These are phyloP conservation scores for Heliocidaris erythrogramma DNA, from an alignment of 35 echinoderm and acorn worm species.

Conservation along the genomic window DNA sequence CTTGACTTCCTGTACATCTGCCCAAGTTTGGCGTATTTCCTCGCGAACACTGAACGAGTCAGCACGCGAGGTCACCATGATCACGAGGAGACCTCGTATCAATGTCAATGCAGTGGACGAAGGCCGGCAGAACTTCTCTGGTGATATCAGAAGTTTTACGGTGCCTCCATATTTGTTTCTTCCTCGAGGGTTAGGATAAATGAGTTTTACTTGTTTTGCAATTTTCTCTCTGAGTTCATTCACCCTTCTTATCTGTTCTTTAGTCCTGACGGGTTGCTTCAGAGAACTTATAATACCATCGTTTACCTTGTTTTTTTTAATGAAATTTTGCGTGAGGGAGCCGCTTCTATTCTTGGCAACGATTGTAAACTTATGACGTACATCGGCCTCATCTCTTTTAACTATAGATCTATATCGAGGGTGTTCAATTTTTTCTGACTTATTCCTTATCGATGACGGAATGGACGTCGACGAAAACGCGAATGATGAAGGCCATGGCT, in stretches of 20 bases:
- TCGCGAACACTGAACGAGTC: not conserved
- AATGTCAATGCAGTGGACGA: not conserved
- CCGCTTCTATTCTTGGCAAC: not conserved
- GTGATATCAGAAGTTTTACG: not conserved
- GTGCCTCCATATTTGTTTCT: not conserved
- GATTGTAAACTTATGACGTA: not conserved
- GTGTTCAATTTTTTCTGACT: not conserved
- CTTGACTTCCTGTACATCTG: not conserved
- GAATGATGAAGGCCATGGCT: not conserved
- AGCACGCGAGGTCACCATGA: constrained; percentile 2
- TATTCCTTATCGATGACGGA: not conserved
- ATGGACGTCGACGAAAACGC: not conserved
- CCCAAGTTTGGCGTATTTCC: constrained; percentile 22
- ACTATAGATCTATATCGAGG: not conserved
- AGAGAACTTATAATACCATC: not conserved
- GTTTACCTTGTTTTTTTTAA: not conserved
- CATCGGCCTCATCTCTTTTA: not conserved
- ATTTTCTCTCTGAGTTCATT: not conserved
- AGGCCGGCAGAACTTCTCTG: not conserved
- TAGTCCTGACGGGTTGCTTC: not conserved
- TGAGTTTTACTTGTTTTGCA: not conserved
- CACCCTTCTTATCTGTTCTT: not conserved
- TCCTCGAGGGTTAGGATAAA: not conserved
- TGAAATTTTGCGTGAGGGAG: not conserved
- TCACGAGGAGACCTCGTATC: not conserved